Conservation (phyloP, 1,140 invertebrate species). For the Dinoponera quadriceps region DNA sequence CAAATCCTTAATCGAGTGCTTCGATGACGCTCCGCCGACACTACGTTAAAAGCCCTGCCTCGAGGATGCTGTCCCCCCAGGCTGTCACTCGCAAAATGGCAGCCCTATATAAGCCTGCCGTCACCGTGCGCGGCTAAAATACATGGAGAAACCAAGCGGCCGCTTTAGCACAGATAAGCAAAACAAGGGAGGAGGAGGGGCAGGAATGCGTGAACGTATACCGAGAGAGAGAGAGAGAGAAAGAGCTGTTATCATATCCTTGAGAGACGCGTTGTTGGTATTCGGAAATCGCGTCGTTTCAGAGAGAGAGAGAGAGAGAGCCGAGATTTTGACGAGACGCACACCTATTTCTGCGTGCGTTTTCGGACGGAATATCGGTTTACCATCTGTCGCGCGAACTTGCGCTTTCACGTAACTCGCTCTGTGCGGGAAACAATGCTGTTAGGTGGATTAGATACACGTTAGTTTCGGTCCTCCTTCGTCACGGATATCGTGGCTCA, state of each 20-base stretch:
- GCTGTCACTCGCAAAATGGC: conserved; percentile 46
- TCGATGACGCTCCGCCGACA: conserved; percentile 51
- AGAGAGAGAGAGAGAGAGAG: background rate
- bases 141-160: conserved; percentile 3
- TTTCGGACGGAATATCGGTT: conserved; percentile 25
- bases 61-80: conserved; percentile 9
- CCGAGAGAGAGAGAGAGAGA: no score
- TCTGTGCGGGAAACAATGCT: background rate
- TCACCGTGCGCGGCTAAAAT: background rate
- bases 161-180: conserved; percentile 15
- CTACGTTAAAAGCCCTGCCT: conserved; percentile 57
- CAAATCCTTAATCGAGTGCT: conserved; percentile 70
- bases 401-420: background rate
- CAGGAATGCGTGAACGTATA: no score
- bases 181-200: background rate
- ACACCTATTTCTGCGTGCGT: background rate
- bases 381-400: conserved; percentile 1
- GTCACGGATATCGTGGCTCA: background rate
- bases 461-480: background rate
- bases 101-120: background rate
- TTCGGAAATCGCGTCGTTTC: conserved; percentile 25
- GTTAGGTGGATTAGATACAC: background rate
- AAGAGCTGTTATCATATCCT: conserved; percentile 21
- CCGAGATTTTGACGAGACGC: conserved; percentile 34
- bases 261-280: conserved; percentile 16